Evolutionary conservation across 1,140 invertebrate species (phyloP).

Genomic region (Sinella curviseta): DNA sequence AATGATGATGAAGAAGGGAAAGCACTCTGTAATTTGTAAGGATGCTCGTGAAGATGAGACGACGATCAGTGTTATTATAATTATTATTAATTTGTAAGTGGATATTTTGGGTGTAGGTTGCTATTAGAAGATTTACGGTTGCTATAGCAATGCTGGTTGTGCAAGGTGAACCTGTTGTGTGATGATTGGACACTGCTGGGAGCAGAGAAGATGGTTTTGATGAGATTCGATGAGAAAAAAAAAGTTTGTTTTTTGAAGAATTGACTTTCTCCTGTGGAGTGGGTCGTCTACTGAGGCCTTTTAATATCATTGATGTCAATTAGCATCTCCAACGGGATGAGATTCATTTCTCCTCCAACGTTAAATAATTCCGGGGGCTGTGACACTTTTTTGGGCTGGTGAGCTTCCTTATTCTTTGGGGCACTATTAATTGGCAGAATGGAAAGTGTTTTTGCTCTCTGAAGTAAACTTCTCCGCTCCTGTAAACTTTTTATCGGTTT

Average conservation of each 20-base stretch:
- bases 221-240: too few relatives aligned
- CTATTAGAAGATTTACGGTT: too few relatives aligned
- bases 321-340: conserved; percentile 48
- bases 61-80: too few relatives aligned
- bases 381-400: conserved; percentile 27
- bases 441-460: conserved; percentile 47
- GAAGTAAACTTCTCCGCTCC: conserved; percentile 46
- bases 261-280: not conserved
- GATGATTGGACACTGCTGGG: too few relatives aligned
- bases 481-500: conserved; percentile 14
- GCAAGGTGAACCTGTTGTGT: too few relatives aligned
- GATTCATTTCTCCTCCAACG: conserved; percentile 49
- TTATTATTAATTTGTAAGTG: too few relatives aligned
- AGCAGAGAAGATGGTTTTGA: too few relatives aligned
- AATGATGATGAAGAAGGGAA: too few relatives aligned
- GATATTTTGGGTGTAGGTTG: too few relatives aligned
- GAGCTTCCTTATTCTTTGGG: conserved; percentile 5
- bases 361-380: conserved; percentile 45
- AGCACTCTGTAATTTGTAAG: too few relatives aligned
- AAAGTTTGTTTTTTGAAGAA: not conserved
- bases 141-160: too few relatives aligned
- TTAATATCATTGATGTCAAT: conserved; percentile 48
- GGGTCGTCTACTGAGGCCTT: not conserved
- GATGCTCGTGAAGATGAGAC: too few relatives aligned
- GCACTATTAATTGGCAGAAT: conserved; percentile 44